Base-by-base conservation (phyloP, 2,797 vertebrate species). In the Gymnoscopelus microlampas region DNA sequence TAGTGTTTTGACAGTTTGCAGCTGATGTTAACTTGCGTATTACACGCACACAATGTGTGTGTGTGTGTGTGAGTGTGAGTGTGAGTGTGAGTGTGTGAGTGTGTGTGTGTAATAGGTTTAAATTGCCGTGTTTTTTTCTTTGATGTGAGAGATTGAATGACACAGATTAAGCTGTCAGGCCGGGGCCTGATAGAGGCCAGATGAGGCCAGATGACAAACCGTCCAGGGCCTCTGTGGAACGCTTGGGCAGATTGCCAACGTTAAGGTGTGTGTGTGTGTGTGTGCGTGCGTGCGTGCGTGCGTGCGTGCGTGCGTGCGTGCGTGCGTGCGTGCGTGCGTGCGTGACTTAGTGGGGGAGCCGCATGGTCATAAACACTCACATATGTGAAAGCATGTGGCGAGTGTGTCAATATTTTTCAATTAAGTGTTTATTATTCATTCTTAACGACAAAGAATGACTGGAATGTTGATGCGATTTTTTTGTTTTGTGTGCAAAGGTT, bases 81-180 rank as follows among this genome's bases (percentile, higher is more conserved):
- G 51, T 66, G 51, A 56, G 66, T 69, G 49, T 48, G 48, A 65
- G 66, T 76, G 64, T 70, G 49, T 54, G 23, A 66, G 47, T 39
- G 57, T 57, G 35, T 53, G 51, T 50, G 61, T 63, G 63, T 73
- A 79, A 83, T 81, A 50, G 55, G 53, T 81, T 86, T 73, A 56
- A 58, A 81, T 68, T 83, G 66, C 78, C 59, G 24, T 50, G 64
- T 58, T 57, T 70, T 70, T 68, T 29, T 63, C 87, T 91, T 91
- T 92, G 85, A 90, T 89, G 84, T 85, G 74, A 74, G 78, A 86
- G 73, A 83, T 89, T 87, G 81, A 89, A 91, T 81, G 85, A 89
- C 83, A 85, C 60, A 80, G 76, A 91, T 93, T 86, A 91, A 89
- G 82, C 72, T 90, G 89, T 92, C 88, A 86, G 74, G 64, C 64